A percentile compares a stretch with the other conserved stretches of the same genome.
These are phyloP conservation scores for Arothron firmamentum DNA, from an alignment of 2,113 vertebrate species.

Conservation along the genomic window DNA sequence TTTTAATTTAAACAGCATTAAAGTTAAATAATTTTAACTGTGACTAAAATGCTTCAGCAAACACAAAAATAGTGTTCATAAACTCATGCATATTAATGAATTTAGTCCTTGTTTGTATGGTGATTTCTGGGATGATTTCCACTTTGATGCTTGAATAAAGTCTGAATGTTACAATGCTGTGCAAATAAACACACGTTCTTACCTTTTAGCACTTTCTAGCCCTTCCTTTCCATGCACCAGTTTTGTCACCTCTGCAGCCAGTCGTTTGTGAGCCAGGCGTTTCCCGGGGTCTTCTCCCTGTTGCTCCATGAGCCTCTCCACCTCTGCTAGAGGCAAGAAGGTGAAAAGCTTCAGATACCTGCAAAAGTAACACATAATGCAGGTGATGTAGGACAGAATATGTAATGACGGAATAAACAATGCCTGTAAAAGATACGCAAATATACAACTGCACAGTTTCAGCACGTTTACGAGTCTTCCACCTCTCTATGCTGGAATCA, in stretches of 20 bases:
- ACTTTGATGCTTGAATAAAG: too few relatives aligned
- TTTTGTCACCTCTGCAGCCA: conserved; percentile 95
- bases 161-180: too few relatives aligned
- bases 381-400: neutral
- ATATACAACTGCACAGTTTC: neutral
- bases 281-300: conserved; percentile 84
- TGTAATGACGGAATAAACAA: too few relatives aligned
- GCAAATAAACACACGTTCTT: neutral
- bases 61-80: too few relatives aligned
- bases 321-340: conserved; percentile 87
- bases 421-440: neutral
- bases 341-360: conserved; percentile 95
- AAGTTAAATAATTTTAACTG: too few relatives aligned
- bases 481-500: conserved; percentile 81
- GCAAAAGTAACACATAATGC: neutral
- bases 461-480: conserved; percentile 32
- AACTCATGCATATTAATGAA: too few relatives aligned
- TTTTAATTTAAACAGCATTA: too few relatives aligned
- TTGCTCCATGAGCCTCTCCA: conserved; percentile 86
- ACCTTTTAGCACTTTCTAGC: conserved; percentile 92
- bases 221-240: conserved; percentile 93
- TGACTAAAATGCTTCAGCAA: too few relatives aligned
- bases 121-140: too few relatives aligned
- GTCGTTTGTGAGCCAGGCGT: conserved; percentile 85
- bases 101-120: too few relatives aligned